Evolutionary conservation across 2,888 invertebrate species (phyloP).

Genomic region (Drosophila affinis): DNA sequence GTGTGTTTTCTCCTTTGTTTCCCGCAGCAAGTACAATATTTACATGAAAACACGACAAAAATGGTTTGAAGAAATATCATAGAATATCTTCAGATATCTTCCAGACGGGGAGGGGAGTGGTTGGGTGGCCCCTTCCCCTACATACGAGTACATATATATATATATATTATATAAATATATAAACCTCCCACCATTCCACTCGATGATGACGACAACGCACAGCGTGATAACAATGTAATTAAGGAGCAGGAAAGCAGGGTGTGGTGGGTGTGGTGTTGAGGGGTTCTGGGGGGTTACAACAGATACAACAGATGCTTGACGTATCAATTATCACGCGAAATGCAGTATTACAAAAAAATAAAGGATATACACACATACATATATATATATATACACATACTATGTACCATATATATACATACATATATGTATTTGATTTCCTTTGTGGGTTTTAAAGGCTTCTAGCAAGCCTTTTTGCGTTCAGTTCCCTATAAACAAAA

Average conservation of each 20-base stretch:
- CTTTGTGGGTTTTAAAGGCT: slow-evolving; percentile 18
- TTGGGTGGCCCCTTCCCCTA: neutral
- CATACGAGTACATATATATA: neutral
- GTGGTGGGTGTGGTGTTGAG: neutral
- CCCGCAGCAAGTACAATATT: slow-evolving; percentile 18
- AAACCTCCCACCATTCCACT: neutral
- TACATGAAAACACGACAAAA: slow-evolving; percentile 43
- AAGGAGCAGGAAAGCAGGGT: slow-evolving; percentile 17
- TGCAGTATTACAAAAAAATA: slow-evolving; percentile 60
- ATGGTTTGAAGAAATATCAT: slow-evolving; percentile 35
- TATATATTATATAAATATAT: slow-evolving; percentile 1
- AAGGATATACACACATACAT: slow-evolving; percentile 4
- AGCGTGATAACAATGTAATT: slow-evolving; percentile 52
- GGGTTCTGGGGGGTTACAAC: slow-evolving; percentile 27
- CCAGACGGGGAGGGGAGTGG: neutral
- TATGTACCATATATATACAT: slow-evolving; percentile 25
- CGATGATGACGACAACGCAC: slow-evolving; percentile 40
- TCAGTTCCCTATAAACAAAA: slow-evolving; percentile 2
- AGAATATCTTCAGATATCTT: slow-evolving; percentile 28
- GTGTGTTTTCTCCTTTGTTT: slow-evolving; percentile 29
- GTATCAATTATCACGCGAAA: slow-evolving; percentile 71
- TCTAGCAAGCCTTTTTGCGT: slow-evolving; percentile 32
- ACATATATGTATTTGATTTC: slow-evolving; percentile 11
- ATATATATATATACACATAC: neutral
- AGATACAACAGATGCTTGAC: slow-evolving; percentile 59